Conservation (phyloP, 2,888 invertebrate genomes). For the Cremastobaeus sp. region DNA sequence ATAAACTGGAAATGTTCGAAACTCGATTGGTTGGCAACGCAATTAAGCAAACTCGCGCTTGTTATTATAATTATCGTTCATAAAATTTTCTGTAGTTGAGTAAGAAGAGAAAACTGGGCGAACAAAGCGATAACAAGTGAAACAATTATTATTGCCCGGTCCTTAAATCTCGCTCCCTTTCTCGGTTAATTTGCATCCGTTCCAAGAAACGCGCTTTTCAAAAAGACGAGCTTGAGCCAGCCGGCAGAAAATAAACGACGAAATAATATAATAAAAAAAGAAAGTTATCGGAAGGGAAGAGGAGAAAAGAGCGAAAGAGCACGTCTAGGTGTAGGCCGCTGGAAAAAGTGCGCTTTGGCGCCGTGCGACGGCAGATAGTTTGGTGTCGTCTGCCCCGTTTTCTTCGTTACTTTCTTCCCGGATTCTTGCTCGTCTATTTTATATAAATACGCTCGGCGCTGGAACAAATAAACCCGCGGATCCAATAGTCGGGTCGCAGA, state of each 20-base stretch:
- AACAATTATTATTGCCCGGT: conserved; percentile 47
- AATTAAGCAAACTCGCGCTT: too few species aligned
- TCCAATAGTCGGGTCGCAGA: too few species aligned
- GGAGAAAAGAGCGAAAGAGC: conserved; percentile 16
- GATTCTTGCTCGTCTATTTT: not conserved
- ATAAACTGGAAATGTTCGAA: too few species aligned
- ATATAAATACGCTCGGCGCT: too few species aligned
- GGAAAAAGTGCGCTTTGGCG: conserved; percentile 53
- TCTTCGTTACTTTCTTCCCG: conserved; percentile 39
- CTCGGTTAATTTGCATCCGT: conserved; percentile 52
- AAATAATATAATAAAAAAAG: conserved; percentile 44
- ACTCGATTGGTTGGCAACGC: too few species aligned
- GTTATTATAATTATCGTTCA: conserved; percentile 44
- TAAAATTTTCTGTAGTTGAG: conserved; percentile 19
- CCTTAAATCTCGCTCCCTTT: conserved; percentile 25
- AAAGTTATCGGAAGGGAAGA: conserved; percentile 36
- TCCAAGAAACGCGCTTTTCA: conserved; percentile 41
- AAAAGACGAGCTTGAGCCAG: conserved; percentile 33
- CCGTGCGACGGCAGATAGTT: conserved; percentile 56
- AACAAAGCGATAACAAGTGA: conserved; percentile 44
- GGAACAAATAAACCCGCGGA: too few species aligned
- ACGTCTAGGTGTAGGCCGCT: conserved; percentile 39
- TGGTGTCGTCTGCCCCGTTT: conserved; percentile 24
- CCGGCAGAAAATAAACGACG: conserved; percentile 43
- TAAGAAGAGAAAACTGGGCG: not conserved